Conservation (phyloP, 2,888 invertebrate species). For the Bursaphelenchus okinawaensis region DNA sequence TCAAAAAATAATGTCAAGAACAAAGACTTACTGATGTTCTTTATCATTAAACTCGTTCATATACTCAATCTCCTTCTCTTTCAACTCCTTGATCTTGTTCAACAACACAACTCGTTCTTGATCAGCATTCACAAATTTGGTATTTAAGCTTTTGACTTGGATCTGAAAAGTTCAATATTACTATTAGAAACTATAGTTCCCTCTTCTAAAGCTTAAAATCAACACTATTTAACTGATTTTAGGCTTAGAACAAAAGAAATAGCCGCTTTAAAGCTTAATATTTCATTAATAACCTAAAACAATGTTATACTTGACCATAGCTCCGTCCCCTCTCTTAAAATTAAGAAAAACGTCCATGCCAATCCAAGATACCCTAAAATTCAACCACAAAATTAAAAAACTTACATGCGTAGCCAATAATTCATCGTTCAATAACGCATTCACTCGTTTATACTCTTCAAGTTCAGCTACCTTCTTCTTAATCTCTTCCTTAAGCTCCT, state of each 20-base stretch:
- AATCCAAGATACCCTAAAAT: too few relatives aligned
- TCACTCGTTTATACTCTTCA: slow-evolving; percentile 20
- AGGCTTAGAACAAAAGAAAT: too few relatives aligned
- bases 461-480: slow-evolving; percentile 4
- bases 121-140: slow-evolving; percentile 76
- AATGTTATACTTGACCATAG: too few relatives aligned
- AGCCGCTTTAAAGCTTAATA: too few relatives aligned
- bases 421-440: slow-evolving; percentile 33
- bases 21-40: slow-evolving; percentile 37
- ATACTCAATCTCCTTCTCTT: slow-evolving; percentile 84
- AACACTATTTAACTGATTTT: too few relatives aligned
- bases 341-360: too few relatives aligned
- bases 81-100: slow-evolving; percentile 81
- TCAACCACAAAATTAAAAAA: too few relatives aligned
- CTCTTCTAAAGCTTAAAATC: too few relatives aligned
- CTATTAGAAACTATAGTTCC: too few relatives aligned
- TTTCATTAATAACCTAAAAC: too few relatives aligned
- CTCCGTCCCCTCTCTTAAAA: too few relatives aligned
- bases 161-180: slow-evolving; percentile 58
- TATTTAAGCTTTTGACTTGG: slow-evolving; percentile 81
- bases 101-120: slow-evolving; percentile 78
- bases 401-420: slow-evolving; percentile 40
- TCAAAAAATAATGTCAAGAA: not conserved
- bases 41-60: slow-evolving; percentile 94
- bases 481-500: slow-evolving; percentile 19